phyloP scores from a whole-genome alignment of 1,140 invertebrate species.

The Drosophila teissieri region DNA sequence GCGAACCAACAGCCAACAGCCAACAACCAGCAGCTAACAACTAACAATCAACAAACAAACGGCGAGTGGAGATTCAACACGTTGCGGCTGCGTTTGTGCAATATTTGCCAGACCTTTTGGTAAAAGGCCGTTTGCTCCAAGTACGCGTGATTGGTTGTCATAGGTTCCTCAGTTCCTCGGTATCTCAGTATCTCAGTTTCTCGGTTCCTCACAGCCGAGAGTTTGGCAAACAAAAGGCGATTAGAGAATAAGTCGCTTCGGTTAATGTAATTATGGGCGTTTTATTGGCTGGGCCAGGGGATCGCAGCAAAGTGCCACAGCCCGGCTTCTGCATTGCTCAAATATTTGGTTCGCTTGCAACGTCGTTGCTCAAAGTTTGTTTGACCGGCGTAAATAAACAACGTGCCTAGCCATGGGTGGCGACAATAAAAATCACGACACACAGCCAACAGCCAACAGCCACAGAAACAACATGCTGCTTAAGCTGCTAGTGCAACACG shows the following conservation, averaged over 20 bases:
- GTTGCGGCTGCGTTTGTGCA: conserved; percentile 50
- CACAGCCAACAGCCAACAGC: conserved; percentile 15
- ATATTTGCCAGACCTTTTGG: conserved; percentile 70
- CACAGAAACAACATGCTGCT: conserved; percentile 19
- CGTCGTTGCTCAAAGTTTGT: conserved; percentile 54
- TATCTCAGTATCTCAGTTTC: conserved; percentile 15
- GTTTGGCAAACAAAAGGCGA: conserved; percentile 60
- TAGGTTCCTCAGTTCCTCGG: conserved; percentile 11
- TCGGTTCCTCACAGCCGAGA: conserved; percentile 41
- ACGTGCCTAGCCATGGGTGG: conserved; percentile 48
- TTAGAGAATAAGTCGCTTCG: conserved; percentile 50
- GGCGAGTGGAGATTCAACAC: conserved; percentile 65
- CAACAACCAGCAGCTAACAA: conserved; percentile 2
- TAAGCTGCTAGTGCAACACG: not conserved
- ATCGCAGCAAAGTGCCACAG: not conserved
- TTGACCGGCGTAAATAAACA: conserved; percentile 70
- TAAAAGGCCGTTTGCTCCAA: conserved; percentile 1
- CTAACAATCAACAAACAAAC: conserved; percentile 16
- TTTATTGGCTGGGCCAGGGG: not conserved
- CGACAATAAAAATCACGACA: conserved; percentile 44
- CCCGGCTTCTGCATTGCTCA: conserved; percentile 45
- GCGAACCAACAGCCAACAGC: not conserved
- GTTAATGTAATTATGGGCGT: conserved; percentile 33
- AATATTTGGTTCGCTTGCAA: conserved; percentile 51
- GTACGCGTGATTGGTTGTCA: not conserved